Evolutionary conservation across 2,888 invertebrate genomes (phyloP), one percentile per base, ranked within the genome.

Genomic region (Hydroisotoma schaefferi): DNA sequence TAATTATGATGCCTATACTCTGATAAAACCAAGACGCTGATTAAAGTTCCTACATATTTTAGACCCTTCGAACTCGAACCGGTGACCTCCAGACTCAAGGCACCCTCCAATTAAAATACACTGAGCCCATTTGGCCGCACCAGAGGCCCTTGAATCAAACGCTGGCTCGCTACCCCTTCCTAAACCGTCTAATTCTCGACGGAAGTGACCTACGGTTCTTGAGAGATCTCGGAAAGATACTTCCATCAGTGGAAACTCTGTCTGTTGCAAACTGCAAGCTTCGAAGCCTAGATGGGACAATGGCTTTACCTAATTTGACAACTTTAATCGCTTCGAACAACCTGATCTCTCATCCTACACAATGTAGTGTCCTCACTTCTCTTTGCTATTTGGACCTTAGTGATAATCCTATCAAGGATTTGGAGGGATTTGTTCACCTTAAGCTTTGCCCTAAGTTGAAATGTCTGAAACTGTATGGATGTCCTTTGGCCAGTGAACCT

Each of bases 111-210:
- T 25, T 67, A 26, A 54, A 57, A 18, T 67, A 69, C 58, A 69
- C 65, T 53, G 51, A 56, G 43, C 69, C 69, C 1, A 29, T 55
- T 18, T 70, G 69, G 69, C 66, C 67, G 2, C 69, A 70, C 38
- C 67, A 70, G 44, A 55, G 58, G 25, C 48, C 64, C 2, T 62
- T 70, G 26, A 37, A 66, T 51, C 66, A 64, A 29, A 68, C 61
- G 18, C 56, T 70, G 1, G 63, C 46, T 10, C 26, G 54, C 23
- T 38, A 51, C 18, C 61, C 61, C 1, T 22, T 38, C n/a, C 59
- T 70, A 10, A 68, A 62, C 18, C 59, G 52, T 51, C 48, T 70
- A 22, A 51, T 70, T 20, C 53, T 70, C 29, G 69, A 70, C 27
- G 65, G 67, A 28, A 68, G 67, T 59, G 62, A 70, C 46, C 22